Base-by-base conservation (phyloP, 2,113 vertebrate genomes). In the Heloderma charlesbogerti region DNA sequence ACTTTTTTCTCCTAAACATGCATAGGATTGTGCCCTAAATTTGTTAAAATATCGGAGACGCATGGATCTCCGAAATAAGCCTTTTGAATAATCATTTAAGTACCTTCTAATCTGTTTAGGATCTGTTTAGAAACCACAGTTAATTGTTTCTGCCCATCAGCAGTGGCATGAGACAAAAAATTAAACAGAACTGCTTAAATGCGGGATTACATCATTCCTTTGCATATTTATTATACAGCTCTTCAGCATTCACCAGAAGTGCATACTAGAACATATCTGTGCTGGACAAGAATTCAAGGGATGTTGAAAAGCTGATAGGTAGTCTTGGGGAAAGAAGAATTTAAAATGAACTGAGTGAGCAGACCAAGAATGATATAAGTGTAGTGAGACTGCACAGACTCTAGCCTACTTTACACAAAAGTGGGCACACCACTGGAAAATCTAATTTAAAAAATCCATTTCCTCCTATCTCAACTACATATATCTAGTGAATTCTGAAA, bases 301-400 rank as follows among this genome's bases (percentile, higher is more conserved):
- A 69, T 18, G 1, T 0, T 45, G 78, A 51, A 88, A 92, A 89
- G 71, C 18, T 77, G 69, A 0, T 88, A 5, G 43, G 0, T 18
- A 43, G 84, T 85, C 87, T 88, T 84, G 72, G 88, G 79, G 72
- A 60, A 91, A 82, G 31, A 22, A 82, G 31, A 22, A 51, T 29
- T 67, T 66, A 31, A 66, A 43, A 43, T 4, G 34, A 37, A 83
- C 80, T 60, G 34, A 82, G 54, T 63, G 34, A 25, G 9, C 54
- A 37, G 57, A 22, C 54, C 6, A 37, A 40, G 54, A 60, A 83
- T 25, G 37, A 37, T 40, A 45, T 25, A 48, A 48, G 16, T 79
- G 45, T 31, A 10, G 48, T 13, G 51, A 57, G 51, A 82, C 34
- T 57, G 51, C 54, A n/a, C 80, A 20, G 54, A 82, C 34, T n/a